Evolutionary conservation across 2,113 vertebrate genomes (phyloP).

Genomic region (Acinonyx jubatus): DNA sequence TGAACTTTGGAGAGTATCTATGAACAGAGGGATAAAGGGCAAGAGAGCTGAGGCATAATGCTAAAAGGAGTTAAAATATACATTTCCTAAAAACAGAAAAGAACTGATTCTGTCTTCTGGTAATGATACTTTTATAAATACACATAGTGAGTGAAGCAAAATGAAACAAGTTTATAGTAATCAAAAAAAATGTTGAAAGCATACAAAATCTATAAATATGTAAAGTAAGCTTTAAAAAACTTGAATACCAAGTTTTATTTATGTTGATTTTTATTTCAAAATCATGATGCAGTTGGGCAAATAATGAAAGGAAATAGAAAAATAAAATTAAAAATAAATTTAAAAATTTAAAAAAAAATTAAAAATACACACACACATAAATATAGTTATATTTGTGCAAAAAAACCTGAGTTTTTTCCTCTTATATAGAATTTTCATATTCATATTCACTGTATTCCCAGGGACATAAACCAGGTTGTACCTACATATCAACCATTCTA

Average conservation of each 20-base stretch:
- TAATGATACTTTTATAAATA: background rate
- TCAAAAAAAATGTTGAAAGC: background rate
- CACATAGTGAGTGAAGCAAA: background rate
- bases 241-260: background rate
- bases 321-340: background rate
- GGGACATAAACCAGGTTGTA: background rate
- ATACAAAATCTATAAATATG: background rate
- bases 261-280: slow-evolving; percentile 7
- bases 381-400: background rate
- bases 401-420: background rate
- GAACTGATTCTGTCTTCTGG: background rate
- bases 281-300: background rate
- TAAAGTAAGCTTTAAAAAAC: background rate
- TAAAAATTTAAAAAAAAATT: background rate
- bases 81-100: background rate
- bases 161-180: background rate
- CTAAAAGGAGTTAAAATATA: background rate
- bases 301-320: background rate
- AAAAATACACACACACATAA: background rate
- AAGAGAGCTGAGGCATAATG: background rate
- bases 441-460: background rate
- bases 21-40: background rate
- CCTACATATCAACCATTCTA: background rate
- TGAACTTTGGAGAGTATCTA: background rate
- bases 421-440: background rate